Evolutionary conservation across 2,888 invertebrate species (phyloP), one percentile per base, ranked within the genome.

Genomic region (Drosophila hamatofila): DNA sequence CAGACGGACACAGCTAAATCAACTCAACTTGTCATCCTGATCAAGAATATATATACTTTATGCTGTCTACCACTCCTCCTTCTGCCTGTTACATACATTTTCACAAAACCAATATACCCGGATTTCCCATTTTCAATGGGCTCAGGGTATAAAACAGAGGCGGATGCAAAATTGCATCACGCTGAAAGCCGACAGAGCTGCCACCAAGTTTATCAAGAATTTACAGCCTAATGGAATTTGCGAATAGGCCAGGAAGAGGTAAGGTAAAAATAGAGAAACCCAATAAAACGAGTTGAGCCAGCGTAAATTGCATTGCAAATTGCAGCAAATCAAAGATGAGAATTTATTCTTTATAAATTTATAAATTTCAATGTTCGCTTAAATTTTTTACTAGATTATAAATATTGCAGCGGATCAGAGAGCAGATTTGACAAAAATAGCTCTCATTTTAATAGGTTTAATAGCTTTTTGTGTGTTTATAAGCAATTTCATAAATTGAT

Each of bases 171-270:
- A 48, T 48, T 62, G 72, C 58, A 56, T 52, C 56, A 62, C 35
- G 25, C 55, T 57, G 54, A 41, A 51, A 46, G 51, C 46, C 58
- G 44, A 59, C 46, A 66, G 66, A 39, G 46, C 42, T 39, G 30
- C 23, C 21, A 49, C 12, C 21, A 73, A 75, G 62, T 69, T 87
- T 63, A 66, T 80, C 52, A 64, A 49, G 18, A 70, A 60, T 61
- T 63, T 57, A 12, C 59, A 56, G 46, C 44, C 72, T 87, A 87
- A 83, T 87, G 88, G 79, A 81, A 57, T 70, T 84, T 72, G 52
- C 41, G 56, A 56, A 30, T 69, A 63, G 54, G 46, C 52, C 6
- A 64, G 55, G 30, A 51, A 25, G 58, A 65, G 51, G 33, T 54
- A 25, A 61, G n/a, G n/a, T n/a, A 27, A 48, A 46, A n/a, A 49